Percentiles rank a stretch among this genome's conserved stretches.
Evolutionary conservation across 1,140 invertebrate genomes (phyloP).

Genomic region (Drosophila ohnishii): DNA sequence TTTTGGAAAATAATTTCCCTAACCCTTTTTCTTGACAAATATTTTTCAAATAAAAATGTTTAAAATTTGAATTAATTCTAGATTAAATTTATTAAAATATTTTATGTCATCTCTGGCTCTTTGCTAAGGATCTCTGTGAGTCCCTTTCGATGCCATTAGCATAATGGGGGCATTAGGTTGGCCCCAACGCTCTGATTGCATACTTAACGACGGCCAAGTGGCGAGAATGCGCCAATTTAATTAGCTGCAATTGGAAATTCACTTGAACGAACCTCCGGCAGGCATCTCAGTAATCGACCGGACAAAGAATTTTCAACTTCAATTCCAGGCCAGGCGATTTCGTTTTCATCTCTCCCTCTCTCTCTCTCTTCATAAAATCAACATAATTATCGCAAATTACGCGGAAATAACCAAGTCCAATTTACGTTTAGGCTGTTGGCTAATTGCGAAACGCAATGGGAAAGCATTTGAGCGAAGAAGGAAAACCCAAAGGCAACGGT

Average conservation of each 20-base stretch:
- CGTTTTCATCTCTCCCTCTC: constrained; percentile 33
- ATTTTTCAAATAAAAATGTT: too few species aligned
- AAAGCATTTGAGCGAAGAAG: constrained; percentile 55
- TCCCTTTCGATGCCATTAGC: constrained; percentile 73
- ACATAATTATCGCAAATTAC: constrained; percentile 79
- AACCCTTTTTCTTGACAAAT: too few species aligned
- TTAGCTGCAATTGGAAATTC: constrained; percentile 66
- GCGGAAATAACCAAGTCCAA: constrained; percentile 57
- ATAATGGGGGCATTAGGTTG: constrained; percentile 79
- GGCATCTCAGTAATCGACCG: constrained; percentile 5
- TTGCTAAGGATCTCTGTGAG: background rate
- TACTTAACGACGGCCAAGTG: constrained; percentile 61
- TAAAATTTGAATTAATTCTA: too few species aligned
- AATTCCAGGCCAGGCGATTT: constrained; percentile 25
- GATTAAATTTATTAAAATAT: too few species aligned
- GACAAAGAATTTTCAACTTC: constrained; percentile 29
- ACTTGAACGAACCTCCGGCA: constrained; percentile 3
- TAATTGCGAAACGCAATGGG: constrained; percentile 60
- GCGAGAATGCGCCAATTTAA: constrained; percentile 65
- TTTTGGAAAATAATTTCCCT: background rate
- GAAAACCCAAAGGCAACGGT: constrained; percentile 31
- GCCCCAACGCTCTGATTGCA: constrained; percentile 57
- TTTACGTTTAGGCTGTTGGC: constrained; percentile 44
- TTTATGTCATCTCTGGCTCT: constrained; percentile 14
- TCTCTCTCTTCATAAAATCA: constrained; percentile 55